Percentiles rank a stretch among this genome's conserved stretches.
These are phyloP conservation scores for Cherax destructor DNA, from an alignment of 1,140 invertebrate genomes.

Conservation along the genomic window DNA sequence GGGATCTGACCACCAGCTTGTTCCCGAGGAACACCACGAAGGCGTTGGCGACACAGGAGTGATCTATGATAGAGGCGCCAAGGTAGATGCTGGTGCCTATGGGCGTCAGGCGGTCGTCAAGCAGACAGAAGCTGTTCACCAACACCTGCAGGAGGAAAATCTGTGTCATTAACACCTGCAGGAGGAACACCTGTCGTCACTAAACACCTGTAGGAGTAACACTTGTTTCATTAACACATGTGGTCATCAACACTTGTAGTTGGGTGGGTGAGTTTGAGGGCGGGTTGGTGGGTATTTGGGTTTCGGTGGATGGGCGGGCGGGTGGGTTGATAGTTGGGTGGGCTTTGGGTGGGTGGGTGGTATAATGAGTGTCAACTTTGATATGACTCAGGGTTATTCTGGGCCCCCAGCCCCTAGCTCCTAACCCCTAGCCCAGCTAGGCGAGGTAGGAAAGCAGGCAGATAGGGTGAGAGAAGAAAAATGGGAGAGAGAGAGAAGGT, in stretches of 20 bases:
- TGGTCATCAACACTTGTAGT: background rate
- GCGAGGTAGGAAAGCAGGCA: background rate
- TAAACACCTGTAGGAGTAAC: background rate
- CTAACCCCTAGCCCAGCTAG: too few species aligned
- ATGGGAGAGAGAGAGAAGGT: background rate
- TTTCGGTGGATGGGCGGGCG: background rate
- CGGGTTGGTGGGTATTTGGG: background rate
- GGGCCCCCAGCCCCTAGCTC: background rate
- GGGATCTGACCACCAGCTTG: conserved; percentile 83
- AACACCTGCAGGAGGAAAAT: conserved; percentile 80
- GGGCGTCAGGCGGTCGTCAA: conserved; percentile 85
- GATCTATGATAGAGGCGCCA: conserved; percentile 90
- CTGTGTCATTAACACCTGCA: background rate
- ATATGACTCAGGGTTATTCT: background rate
- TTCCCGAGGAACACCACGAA: conserved; percentile 89
- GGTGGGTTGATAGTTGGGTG: background rate
- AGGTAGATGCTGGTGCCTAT: conserved; percentile 91
- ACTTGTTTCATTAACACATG: background rate
- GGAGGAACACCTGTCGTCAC: background rate
- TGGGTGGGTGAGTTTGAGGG: background rate
- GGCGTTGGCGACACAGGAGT: conserved; percentile 92
- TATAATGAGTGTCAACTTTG: background rate
- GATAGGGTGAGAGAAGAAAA: background rate
- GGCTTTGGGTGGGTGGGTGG: background rate
- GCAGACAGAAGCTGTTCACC: conserved; percentile 91